A percentile compares a stretch with the other conserved stretches of the same genome.
Conservation (phyloP, 2,113 vertebrate species). For the Pithys albifrons region DNA sequence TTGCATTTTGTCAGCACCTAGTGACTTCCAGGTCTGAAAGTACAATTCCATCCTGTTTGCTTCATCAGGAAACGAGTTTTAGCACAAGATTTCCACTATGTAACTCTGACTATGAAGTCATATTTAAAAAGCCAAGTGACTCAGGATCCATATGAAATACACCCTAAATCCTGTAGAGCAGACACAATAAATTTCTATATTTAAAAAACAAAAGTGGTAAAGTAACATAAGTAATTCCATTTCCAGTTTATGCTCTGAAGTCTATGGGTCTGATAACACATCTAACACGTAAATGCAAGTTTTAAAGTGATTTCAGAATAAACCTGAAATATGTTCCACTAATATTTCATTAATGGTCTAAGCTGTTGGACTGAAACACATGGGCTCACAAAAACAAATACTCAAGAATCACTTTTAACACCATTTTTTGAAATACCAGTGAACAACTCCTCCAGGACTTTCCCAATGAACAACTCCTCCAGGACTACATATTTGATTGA, state of each 20-base stretch:
- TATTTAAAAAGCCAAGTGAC: not conserved
- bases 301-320: not conserved
- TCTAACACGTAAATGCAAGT: not conserved
- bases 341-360: not conserved
- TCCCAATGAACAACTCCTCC: not conserved
- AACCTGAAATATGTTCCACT: not conserved
- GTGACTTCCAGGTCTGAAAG: not conserved
- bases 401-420: not conserved
- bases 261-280: not conserved
- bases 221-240: not conserved
- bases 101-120: not conserved
- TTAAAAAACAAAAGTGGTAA: not conserved
- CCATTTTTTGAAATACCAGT: not conserved
- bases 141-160: accelerated
- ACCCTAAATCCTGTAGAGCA: not conserved
- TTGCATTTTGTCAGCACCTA: not conserved
- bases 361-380: not conserved
- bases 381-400: not conserved
- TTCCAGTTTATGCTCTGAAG: not conserved
- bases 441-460: not conserved
- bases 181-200: not conserved
- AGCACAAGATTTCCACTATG: not conserved
- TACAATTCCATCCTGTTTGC: not conserved
- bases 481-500: not conserved
- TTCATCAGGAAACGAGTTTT: not conserved